These are phyloP conservation scores for Diarsia dahlii DNA, from an alignment of 2,888 invertebrate genomes.

Conservation along the genomic window DNA sequence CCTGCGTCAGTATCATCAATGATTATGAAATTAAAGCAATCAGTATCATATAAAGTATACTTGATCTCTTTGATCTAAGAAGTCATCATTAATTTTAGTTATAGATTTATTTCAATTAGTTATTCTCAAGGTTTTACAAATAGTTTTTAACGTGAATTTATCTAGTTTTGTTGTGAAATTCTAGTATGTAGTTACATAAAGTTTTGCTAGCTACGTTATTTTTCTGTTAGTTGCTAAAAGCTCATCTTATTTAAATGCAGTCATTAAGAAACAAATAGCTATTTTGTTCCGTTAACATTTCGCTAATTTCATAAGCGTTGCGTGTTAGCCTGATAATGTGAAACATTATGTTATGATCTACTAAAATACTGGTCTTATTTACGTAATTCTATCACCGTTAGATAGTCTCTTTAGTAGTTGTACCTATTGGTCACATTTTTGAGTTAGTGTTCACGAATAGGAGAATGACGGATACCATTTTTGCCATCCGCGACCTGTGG, in stretches of 20 bases:
- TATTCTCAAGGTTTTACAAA: conserved; percentile 13
- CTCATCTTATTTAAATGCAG: conserved; percentile 34
- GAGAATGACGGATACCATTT: too few relatives aligned
- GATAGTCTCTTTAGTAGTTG: conserved; percentile 7
- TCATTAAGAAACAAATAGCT: conserved; percentile 33
- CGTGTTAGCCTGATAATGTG: conserved; percentile 31
- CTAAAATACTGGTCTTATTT: conserved; percentile 37
- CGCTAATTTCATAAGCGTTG: conserved; percentile 53
- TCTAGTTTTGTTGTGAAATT: conserved; percentile 7
- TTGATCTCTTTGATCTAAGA: too few relatives aligned
- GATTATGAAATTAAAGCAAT: background rate
- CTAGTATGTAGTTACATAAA: background rate
- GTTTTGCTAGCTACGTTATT: background rate
- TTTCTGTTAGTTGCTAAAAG: conserved; percentile 8
- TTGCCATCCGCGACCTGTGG: too few relatives aligned
- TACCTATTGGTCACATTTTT: background rate
- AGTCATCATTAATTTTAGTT: background rate
- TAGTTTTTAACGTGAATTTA: background rate
- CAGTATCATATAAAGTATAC: too few relatives aligned
- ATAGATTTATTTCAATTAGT: background rate
- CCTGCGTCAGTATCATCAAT: background rate
- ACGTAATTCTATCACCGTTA: conserved; percentile 48
- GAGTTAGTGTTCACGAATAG: background rate
- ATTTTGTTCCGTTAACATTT: conserved; percentile 56
- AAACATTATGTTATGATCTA: conserved; percentile 34